A percentile compares a stretch with the other conserved stretches of the same genome.
Conservation (phyloP, 92 coral and sea anemone genomes). For the Palythoa grandiflora region DNA sequence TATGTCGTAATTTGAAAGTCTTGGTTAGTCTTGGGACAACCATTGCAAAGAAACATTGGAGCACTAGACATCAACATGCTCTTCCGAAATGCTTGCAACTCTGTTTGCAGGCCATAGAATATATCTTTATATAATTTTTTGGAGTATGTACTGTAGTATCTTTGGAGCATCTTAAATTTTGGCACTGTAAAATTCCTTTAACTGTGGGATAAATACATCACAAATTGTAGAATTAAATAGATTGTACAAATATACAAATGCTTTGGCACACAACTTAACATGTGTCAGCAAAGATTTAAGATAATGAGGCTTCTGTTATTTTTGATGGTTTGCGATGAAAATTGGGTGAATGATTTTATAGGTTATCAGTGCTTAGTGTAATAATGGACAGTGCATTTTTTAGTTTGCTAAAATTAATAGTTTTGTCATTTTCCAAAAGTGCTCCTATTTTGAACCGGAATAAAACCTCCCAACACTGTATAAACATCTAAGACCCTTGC, state of each 20-base stretch:
- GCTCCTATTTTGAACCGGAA: no score
- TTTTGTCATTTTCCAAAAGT: no score
- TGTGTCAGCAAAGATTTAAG: neutral
- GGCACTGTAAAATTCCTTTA: conserved; percentile 7
- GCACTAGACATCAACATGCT: neutral
- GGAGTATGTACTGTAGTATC: conserved; percentile 20
- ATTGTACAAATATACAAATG: neutral
- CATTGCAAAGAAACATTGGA: conserved; percentile 12
- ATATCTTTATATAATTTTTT: conserved; percentile 11
- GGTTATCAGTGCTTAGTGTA: no score
- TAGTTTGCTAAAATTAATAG: no score
- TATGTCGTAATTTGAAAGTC: conserved; percentile 22
- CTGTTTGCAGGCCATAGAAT: neutral
- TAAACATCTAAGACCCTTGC: no score
- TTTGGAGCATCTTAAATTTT: conserved; percentile 17
- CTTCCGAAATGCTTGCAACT: neutral
- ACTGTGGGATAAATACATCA: conserved; percentile 14
- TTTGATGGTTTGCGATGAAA: neutral
- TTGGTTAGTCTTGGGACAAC: conserved; percentile 14
- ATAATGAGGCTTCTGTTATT: neutral
- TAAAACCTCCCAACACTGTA: no score
- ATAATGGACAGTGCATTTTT: no score
- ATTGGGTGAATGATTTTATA: neutral
- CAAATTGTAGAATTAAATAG: conserved; percentile 6
- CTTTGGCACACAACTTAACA: neutral